Evolutionary conservation across 2,797 vertebrate genomes (phyloP), one percentile per base, ranked within the genome.

Genomic region (Discoglossus pictus): DNA sequence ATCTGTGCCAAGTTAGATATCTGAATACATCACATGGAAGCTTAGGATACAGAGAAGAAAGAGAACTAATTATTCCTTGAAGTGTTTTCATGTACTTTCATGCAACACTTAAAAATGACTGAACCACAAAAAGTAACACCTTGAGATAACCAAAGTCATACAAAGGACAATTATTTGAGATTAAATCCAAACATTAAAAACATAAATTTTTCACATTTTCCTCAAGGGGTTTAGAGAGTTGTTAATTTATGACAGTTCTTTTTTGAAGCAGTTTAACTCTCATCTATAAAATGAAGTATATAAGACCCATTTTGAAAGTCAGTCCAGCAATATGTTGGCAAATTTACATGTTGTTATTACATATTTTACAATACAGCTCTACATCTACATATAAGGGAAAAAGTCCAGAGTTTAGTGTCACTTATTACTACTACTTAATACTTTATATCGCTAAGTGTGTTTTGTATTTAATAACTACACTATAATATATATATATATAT

Each of bases 21-120:
- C 90, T 92, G 76, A 90, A 95, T 35, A 86, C 86, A 75, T 91
- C 92, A 65, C 93, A 94, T 54, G 93, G 94, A 81, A 98, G 89
- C 95, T 99, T 79, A 53, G 52, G 56, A 50, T 73, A 36, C 70
- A 75, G 13, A 76, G 34, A 39, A 2, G 68, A 76, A 75, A 76
- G 46, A 50, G 18, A 58, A 35, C 61, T 51, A 65, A 71, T 71
- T 71, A 71, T 51, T 40, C 55, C 52, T 58, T 59, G 46, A 71
- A 71, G 61, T 34, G 17, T 71, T 58, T 64, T 71, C 53, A 59
- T 71, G 44, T 61, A 55, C 18, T 44, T 65, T 65, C 44, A 51
- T 31, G 15, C 38, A 70, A 52, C 43, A 44, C 54, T 71, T 71
- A 20, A 71, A 71, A 71, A 65, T 71, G 43, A 64, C 50, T 71